Percentiles rank a stretch among this genome's conserved stretches.
phyloP scores from a whole-genome alignment of 2,113 vertebrate genomes.

The Heloderma charlesbogerti region DNA sequence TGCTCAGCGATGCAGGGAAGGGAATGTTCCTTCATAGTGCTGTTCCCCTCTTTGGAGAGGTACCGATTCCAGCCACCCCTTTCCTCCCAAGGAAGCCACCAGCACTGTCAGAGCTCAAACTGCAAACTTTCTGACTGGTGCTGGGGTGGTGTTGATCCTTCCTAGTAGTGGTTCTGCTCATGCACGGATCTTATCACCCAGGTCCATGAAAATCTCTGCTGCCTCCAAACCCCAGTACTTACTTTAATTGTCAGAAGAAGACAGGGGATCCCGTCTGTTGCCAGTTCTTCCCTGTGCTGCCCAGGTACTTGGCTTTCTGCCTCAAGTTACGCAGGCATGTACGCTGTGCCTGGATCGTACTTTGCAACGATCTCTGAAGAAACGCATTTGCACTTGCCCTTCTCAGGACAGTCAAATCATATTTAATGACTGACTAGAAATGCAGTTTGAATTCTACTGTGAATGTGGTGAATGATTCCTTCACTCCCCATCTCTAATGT shows the following conservation, averaged over 20 bases:
- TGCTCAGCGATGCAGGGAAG: not conserved
- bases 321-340: not conserved
- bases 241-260: not conserved
- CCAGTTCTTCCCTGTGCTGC: not conserved
- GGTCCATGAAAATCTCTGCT: not conserved
- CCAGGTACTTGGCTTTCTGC: not conserved
- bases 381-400: not conserved
- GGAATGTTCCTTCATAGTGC: not conserved
- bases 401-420: not conserved
- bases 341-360: not conserved
- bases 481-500: not conserved
- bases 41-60: not conserved
- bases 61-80: not conserved
- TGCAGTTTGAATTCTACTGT: not conserved
- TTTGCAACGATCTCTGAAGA: not conserved
- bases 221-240: not conserved
- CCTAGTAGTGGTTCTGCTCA: not conserved
- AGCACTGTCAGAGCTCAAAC: not conserved
- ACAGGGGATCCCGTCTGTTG: not conserved
- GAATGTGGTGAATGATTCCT: not conserved
- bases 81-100: not conserved
- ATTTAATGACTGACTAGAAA: slow-evolving; percentile 6
- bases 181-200: not conserved
- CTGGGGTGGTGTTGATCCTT: not conserved
- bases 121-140: not conserved